These are phyloP conservation scores for Menidia beryllina DNA, from an alignment of 2,113 vertebrate genomes.

Conservation along the genomic window DNA sequence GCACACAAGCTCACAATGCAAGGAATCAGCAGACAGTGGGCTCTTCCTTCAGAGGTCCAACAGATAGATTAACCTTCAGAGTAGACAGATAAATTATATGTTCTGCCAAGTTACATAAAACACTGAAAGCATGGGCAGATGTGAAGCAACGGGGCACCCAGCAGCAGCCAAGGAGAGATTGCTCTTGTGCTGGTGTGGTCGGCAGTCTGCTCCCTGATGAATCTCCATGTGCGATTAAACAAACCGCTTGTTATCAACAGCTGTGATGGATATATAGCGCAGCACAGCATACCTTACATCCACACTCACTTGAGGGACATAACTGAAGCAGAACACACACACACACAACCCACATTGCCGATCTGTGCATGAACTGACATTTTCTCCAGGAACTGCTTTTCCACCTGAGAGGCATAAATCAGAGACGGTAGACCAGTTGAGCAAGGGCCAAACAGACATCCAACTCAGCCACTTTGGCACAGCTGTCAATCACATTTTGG, in stretches of 20 bases:
- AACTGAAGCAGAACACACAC: conserved; percentile 16
- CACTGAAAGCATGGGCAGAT: conserved; percentile 1
- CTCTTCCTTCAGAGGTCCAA: background rate
- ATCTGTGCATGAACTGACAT: conserved; percentile 54
- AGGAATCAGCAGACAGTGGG: background rate
- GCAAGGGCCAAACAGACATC: conserved; percentile 49
- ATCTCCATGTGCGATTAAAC: conserved; percentile 47
- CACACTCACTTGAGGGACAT: conserved; percentile 40
- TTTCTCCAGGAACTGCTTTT: conserved; percentile 35
- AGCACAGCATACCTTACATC: conserved; percentile 16
- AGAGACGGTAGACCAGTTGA: conserved; percentile 19
- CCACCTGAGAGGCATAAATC: conserved; percentile 60
- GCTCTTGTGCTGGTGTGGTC: conserved; percentile 20
- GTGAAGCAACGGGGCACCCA: conserved; percentile 21
- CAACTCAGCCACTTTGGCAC: conserved; percentile 30
- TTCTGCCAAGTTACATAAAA: conserved; percentile 25
- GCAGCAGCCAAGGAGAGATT: conserved; percentile 18
- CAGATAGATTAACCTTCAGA: conserved; percentile 15
- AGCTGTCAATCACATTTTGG: conserved; percentile 62
- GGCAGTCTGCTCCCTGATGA: conserved; percentile 36
- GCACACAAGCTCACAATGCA: conserved; percentile 2
- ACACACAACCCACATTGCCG: conserved; percentile 30
- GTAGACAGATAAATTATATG: conserved; percentile 19
- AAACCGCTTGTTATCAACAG: conserved; percentile 55
- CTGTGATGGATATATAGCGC: conserved; percentile 34